Evolutionary conservation across 2,113 vertebrate genomes (phyloP), one percentile per base, ranked within the genome.

Genomic region (Prunella himalayana): DNA sequence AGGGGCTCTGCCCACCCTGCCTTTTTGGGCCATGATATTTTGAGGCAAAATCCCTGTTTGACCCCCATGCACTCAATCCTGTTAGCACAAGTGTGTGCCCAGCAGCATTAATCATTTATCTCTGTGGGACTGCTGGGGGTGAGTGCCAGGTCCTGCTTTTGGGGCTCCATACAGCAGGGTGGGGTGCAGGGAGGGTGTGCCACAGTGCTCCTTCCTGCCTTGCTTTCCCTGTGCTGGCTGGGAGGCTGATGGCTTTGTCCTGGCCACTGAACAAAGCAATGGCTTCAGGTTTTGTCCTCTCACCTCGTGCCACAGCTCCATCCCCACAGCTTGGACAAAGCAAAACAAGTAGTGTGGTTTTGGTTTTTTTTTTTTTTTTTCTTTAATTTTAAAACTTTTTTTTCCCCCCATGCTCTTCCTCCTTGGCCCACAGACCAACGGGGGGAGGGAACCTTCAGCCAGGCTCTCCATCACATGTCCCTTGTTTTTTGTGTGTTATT

Each of bases 401-500:
- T 4, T 44, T 7, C 15, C 12, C 13, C 7, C 33, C 5, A 9
- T 75, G 50, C 35, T 91, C 72, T 95, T 93, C 87, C 91, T 95
- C 84, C 71, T 80, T 80, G 93, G 87, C 75, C 53, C 2, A 4
- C 68, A 44, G 91, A 87, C 89, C 37, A 3, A 8, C 0, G 0
- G 39, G 20, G 50, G 72, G 60, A 82, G 84, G 83, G 59, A 88
- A 57, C 73, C 85, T 90, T 63, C 63, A 88, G 93, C 93, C 87
- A 70, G 83, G 82, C 90, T 96, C 79, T 96, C 84, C 71, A 82
- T 96, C 95, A 96, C 92, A 88, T 33, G 51, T 73, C 88, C 87
- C 94, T 95, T 96, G 90, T 60, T 95, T 96, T 81, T 39, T 93
- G 82, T 96, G 83, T 71, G 95, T 96, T 97, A 92, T 95, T 95